Conservation (phyloP, 1,140 invertebrate genomes). For the Leptinotarsa defecta region DNA sequence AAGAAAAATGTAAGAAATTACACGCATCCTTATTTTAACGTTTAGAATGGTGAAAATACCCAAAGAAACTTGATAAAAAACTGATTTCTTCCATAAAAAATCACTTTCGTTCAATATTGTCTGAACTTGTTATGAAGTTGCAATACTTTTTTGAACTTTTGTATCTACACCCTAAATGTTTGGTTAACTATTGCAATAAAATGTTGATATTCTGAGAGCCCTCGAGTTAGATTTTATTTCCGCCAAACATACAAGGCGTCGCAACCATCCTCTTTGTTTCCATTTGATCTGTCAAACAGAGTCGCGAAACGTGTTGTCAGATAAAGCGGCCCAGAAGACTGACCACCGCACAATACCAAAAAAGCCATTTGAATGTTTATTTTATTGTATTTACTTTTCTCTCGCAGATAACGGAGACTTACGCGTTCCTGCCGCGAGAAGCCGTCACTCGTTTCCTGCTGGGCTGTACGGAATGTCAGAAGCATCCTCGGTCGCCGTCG, state of each 20-base stretch:
- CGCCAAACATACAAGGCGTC: neutral
- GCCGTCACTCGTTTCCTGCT: slow-evolving; percentile 93
- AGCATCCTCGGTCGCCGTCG: slow-evolving; percentile 78
- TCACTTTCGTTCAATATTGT: too few relatives aligned
- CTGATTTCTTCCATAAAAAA: too few relatives aligned
- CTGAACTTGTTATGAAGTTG: too few relatives aligned
- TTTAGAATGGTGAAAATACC: too few relatives aligned
- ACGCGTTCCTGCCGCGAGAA: slow-evolving; percentile 91
- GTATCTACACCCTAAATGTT: too few relatives aligned
- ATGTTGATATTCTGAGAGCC: too few relatives aligned
- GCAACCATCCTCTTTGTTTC: neutral
- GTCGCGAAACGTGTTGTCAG: neutral
- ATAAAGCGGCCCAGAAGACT: neutral
- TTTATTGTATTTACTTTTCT: slow-evolving; percentile 39
- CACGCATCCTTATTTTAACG: too few relatives aligned
- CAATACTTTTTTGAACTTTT: too few relatives aligned
- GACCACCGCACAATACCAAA: neutral
- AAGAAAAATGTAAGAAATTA: too few relatives aligned
- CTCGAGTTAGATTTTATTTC: too few relatives aligned
- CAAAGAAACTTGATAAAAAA: too few relatives aligned
- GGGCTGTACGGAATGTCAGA: slow-evolving; percentile 90
- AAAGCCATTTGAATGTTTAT: neutral
- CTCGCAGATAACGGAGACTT: slow-evolving; percentile 89
- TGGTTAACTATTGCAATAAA: too few relatives aligned
- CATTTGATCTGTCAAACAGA: neutral